Evolutionary conservation across 2,888 invertebrate species (phyloP).

Genomic region (Acronicta psi): DNA sequence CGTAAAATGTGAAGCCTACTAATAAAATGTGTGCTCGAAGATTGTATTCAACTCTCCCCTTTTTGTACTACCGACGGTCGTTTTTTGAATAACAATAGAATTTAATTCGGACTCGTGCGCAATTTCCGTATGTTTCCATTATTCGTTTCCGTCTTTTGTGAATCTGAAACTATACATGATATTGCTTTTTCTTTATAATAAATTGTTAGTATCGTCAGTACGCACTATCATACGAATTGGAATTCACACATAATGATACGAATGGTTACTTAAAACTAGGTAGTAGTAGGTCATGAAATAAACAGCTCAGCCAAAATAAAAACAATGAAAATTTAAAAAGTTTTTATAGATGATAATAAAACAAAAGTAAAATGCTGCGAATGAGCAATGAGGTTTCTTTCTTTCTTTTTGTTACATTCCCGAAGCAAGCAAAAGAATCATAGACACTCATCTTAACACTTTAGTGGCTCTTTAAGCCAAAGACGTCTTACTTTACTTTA

Average conservation of each 20-base stretch:
- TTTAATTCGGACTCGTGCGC: conserved; percentile 64
- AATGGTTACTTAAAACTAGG: too few relatives aligned
- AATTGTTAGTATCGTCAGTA: conserved; percentile 35
- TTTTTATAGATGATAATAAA: too few relatives aligned
- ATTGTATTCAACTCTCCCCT: conserved; percentile 66
- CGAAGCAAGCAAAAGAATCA: conserved; percentile 26
- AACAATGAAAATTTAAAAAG: too few relatives aligned
- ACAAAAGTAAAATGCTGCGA: too few relatives aligned
- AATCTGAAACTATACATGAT: conserved; percentile 52
- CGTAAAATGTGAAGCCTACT: conserved; percentile 79
- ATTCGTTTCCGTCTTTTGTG: conserved; percentile 56
- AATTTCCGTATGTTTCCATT: conserved; percentile 64
- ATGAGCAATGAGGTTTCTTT: not conserved
- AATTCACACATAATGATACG: too few relatives aligned
- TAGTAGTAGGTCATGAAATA: too few relatives aligned
- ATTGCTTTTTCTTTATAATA: conserved; percentile 50
- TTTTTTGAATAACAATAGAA: conserved; percentile 69
- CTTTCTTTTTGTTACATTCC: conserved; percentile 14
- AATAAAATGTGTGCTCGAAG: conserved; percentile 79
- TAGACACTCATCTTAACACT: conserved; percentile 38
- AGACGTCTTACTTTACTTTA: conserved; percentile 43
- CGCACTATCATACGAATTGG: too few relatives aligned
- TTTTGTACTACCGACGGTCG: conserved; percentile 57
- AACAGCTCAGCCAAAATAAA: too few relatives aligned
- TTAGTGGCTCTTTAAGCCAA: conserved; percentile 39